Evolutionary conservation across 2,888 invertebrate genomes (phyloP), one percentile per base, ranked within the genome.

Genomic region (Nymphalis c-album): DNA sequence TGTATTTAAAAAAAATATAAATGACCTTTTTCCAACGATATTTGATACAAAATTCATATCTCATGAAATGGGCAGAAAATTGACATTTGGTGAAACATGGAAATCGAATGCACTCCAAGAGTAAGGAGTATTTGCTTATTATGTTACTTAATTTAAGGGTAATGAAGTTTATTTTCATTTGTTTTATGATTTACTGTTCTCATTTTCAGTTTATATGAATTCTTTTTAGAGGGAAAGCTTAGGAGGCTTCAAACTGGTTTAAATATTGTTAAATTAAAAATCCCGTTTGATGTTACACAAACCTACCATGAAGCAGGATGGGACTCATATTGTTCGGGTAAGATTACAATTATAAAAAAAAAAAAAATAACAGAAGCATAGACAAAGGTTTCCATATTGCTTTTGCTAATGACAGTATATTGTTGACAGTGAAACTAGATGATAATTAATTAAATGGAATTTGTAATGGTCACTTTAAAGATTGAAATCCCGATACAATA

Each of bases 251-350:
- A 85, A 72, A 76, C 71, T 46, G 87, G 87, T 1, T 73, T 84
- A 0, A 90, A 86, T 69, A 75, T 75, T 1, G 84, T 91, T 35
- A 80, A 75, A 71, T 60, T 89, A 58, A 85, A 79, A 64, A 81
- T 78, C 22, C 84, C 85, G 0, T 91, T 91, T 68, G 77, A 83
- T 69, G 76, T 79, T 1, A 85, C 86, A 4, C 90, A 91, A 66
- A 75, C 86, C 0, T 92, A 90, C 76, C 97, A 97, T 76, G 95
- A 96, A 79, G 97, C 97, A n/a, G 97, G 96, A 1, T 97, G 95
- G 94, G 97, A 97, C 85, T 95, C 97, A 0, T 96, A 93, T 81
- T 94, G 95, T 75, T 94, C 96, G 64, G 92, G 93, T 92, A 80
- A 69, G 46, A 17, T n/a, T 20, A 51, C 8, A 47, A 22, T 2